Evolutionary conservation across 1,140 invertebrate genomes (phyloP).

Genomic region (Wasmannia auropunctata): DNA sequence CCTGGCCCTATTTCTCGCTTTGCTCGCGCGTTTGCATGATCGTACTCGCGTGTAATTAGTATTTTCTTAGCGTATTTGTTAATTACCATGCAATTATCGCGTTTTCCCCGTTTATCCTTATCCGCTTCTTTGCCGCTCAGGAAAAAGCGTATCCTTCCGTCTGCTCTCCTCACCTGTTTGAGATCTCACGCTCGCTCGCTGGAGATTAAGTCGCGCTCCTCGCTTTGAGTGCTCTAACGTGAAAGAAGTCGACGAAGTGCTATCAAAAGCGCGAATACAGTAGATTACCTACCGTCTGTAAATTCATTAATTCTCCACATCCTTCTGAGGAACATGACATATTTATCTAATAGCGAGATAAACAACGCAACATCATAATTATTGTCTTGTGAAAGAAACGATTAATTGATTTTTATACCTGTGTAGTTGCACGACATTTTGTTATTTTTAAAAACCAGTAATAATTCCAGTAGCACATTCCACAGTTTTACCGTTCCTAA

Average conservation of each 20-base stretch:
- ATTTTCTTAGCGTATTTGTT: constrained; percentile 36
- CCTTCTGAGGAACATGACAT: neutral
- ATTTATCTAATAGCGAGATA: neutral
- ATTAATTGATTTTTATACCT: neutral
- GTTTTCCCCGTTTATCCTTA: constrained; percentile 27
- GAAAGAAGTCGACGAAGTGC: constrained; percentile 26
- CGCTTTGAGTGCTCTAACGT: constrained; percentile 32
- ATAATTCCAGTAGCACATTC: too few species aligned
- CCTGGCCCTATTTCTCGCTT: neutral
- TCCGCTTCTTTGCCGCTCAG: neutral
- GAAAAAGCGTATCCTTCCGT: constrained; percentile 6
- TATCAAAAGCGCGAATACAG: constrained; percentile 10
- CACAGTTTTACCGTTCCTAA: too few species aligned
- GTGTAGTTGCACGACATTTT: too few species aligned
- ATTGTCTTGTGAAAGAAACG: neutral
- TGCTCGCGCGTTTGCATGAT: neutral
- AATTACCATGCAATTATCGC: constrained; percentile 34
- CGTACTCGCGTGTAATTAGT: constrained; percentile 14
- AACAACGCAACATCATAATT: neutral
- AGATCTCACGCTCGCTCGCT: constrained; percentile 5
- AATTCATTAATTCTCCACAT: neutral
- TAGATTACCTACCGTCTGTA: neutral
- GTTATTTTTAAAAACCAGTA: too few species aligned
- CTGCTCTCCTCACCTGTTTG: neutral
- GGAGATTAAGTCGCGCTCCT: constrained; percentile 25